Evolutionary conservation across 2,113 vertebrate species (phyloP).

Genomic region (Oreotrochilus melanogaster): DNA sequence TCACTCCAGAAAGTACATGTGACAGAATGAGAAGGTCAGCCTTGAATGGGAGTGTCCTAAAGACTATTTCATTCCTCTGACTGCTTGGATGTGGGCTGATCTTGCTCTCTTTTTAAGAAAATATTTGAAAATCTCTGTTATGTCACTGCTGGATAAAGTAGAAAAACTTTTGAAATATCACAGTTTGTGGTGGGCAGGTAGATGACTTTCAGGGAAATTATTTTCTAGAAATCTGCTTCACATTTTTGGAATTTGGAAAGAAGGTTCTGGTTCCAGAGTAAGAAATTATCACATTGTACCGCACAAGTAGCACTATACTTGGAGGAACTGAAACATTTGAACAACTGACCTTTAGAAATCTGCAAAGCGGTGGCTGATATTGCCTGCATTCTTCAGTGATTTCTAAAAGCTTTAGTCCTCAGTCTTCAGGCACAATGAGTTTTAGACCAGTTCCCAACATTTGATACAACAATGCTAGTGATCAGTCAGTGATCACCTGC

Average conservation of each 20-base stretch:
- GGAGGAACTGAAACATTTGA: not conserved
- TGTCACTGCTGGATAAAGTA: not conserved
- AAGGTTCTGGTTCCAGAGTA: rapidly evolving
- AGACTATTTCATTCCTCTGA: not conserved
- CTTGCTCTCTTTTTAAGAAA: not conserved
- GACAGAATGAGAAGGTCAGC: not conserved
- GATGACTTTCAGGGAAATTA: not conserved
- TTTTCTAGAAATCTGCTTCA: not conserved
- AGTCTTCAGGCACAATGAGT: not conserved
- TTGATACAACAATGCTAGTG: not conserved
- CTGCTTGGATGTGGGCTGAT: not conserved
- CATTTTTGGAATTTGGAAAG: not conserved
- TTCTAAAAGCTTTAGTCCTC: not conserved
- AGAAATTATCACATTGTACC: not conserved
- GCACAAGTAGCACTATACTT: not conserved
- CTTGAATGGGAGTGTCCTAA: not conserved
- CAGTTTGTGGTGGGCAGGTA: not conserved
- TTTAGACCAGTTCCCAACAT: not conserved
- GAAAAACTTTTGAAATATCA: not conserved
- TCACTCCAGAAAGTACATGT: not conserved
- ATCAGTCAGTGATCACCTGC: not conserved
- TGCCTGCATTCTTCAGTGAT: not conserved
- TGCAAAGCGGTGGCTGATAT: not conserved
- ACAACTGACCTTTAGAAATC: not conserved
- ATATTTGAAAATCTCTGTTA: not conserved